These are phyloP conservation scores for Pituophis catenifer DNA, from an alignment of 2,113 vertebrate species.

Conservation along the genomic window DNA sequence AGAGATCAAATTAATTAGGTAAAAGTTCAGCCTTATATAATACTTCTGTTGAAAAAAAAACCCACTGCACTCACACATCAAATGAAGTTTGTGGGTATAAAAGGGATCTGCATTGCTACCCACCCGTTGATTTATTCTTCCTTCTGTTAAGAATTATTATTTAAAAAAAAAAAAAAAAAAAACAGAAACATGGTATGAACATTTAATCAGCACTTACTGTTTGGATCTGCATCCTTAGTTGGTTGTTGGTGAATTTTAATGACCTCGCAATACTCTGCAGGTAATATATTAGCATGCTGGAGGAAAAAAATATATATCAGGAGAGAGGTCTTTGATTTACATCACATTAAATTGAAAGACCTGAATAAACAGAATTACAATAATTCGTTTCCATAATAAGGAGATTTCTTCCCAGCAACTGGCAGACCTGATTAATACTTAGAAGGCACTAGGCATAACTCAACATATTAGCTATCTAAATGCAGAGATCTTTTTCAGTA, in stretches of 20 bases:
- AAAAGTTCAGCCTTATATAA: neutral
- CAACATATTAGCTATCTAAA: neutral
- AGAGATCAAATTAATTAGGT: constrained; percentile 7
- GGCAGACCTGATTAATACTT: neutral
- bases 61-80: neutral
- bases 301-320: constrained; percentile 43
- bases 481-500: neutral
- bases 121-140: neutral
- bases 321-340: neutral
- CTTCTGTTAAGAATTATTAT: neutral
- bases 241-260: constrained; percentile 94
- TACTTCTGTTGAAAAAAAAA: neutral
- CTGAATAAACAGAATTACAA: neutral
- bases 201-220: constrained; percentile 73
- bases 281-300: constrained; percentile 97
- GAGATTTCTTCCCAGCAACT: neutral
- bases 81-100: neutral
- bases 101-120: neutral
- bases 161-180: neutral
- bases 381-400: constrained; percentile 4
- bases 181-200: neutral
- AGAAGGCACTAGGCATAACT: neutral
- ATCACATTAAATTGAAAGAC: neutral
- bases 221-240: constrained; percentile 92
- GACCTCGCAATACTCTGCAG: constrained; percentile 95